These are phyloP conservation scores for Chalcosyrphus nemorum DNA, from an alignment of 2,888 invertebrate genomes.

Conservation along the genomic window DNA sequence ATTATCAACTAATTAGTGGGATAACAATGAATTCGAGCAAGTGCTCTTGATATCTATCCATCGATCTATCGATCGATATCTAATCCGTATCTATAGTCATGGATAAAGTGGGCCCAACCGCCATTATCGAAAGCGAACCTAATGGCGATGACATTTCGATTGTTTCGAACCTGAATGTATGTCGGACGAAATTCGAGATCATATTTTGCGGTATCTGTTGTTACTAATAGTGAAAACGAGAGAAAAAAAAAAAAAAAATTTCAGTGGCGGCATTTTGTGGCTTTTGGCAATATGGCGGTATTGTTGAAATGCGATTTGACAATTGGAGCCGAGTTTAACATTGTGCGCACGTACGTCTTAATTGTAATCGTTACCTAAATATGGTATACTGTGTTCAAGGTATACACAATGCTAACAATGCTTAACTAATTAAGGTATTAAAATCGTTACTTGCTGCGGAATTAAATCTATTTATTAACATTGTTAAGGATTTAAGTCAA, in stretches of 20 bases:
- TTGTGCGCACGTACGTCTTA: slow-evolving; percentile 20
- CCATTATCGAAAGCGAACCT: slow-evolving; percentile 19
- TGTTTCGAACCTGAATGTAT: not conserved
- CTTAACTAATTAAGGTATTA: slow-evolving; percentile 44
- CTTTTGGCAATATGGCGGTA: not conserved
- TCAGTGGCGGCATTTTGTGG: slow-evolving; percentile 18
- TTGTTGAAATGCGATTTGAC: slow-evolving; percentile 26
- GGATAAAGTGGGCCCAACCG: slow-evolving; percentile 30
- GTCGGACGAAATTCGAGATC: slow-evolving; percentile 41
- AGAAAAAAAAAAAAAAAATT: slow-evolving; percentile 14
- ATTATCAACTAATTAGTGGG: slow-evolving; percentile 56
- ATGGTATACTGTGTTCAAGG: slow-evolving; percentile 34
- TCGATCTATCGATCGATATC: slow-evolving; percentile 36
- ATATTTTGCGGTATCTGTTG: slow-evolving; percentile 31
- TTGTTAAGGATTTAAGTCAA: slow-evolving; percentile 1
- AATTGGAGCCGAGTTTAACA: slow-evolving; percentile 14
- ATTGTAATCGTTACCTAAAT: slow-evolving; percentile 46
- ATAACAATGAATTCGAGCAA: slow-evolving; percentile 46
- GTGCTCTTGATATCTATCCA: slow-evolving; percentile 55
- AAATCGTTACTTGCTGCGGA: not conserved
- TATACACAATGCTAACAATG: slow-evolving; percentile 34
- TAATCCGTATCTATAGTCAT: slow-evolving; percentile 14
- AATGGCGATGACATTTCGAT: slow-evolving; percentile 56
- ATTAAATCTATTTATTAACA: slow-evolving; percentile 4
- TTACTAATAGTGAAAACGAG: not conserved